A percentile compares a stretch with the other conserved stretches of the same genome.
phyloP scores from a whole-genome alignment of 1,140 invertebrate genomes.

The Popillia japonica region DNA sequence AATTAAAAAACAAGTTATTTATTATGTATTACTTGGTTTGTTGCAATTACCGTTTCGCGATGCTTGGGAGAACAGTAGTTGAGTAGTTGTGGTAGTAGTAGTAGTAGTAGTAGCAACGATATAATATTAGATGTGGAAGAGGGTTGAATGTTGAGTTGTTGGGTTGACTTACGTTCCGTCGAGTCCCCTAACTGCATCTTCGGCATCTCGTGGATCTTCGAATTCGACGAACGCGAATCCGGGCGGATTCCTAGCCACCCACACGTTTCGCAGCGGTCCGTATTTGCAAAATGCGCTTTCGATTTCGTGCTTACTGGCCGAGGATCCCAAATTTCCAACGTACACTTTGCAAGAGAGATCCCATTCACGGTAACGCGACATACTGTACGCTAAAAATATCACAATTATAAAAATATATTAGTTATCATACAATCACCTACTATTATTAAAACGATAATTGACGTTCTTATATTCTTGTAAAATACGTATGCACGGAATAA shows the following conservation, averaged over 20 bases:
- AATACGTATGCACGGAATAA: too few relatives aligned
- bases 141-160: slow-evolving; percentile 36
- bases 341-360: slow-evolving; percentile 97
- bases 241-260: slow-evolving; percentile 94
- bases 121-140: slow-evolving; percentile 37
- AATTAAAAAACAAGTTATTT: too few relatives aligned
- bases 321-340: slow-evolving; percentile 94
- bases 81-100: slow-evolving; percentile 26
- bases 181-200: slow-evolving; percentile 93
- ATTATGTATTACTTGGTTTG: background rate
- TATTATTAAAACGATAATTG: too few relatives aligned
- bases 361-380: slow-evolving; percentile 88
- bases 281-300: slow-evolving; percentile 94
- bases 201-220: slow-evolving; percentile 96
- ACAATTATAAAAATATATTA: background rate
- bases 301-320: slow-evolving; percentile 90
- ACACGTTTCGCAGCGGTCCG: slow-evolving; percentile 94
- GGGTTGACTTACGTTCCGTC: slow-evolving; percentile 86
- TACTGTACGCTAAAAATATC: slow-evolving; percentile 48
- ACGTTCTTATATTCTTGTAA: too few relatives aligned
- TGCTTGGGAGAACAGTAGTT: slow-evolving; percentile 37
- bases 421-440: too few relatives aligned
- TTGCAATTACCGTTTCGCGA: slow-evolving; percentile 35
- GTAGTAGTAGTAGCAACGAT: slow-evolving; percentile 37
- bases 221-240: slow-evolving; percentile 99